phyloP scores from a whole-genome alignment of 2,888 invertebrate genomes.

The Cephalotes varians region DNA sequence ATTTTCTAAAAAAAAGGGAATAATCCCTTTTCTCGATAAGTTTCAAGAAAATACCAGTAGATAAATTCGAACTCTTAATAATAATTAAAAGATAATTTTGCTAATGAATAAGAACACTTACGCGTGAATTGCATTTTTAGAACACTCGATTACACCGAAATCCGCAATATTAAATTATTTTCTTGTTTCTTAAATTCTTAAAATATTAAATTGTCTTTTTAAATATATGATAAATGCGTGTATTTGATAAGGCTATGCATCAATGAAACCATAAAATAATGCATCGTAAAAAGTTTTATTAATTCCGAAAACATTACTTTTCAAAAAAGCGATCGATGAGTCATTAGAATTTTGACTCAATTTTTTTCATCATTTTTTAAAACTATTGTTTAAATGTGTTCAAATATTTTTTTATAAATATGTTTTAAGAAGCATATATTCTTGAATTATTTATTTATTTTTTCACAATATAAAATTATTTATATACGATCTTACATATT shows the following conservation, averaged over 20 bases:
- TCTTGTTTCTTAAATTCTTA: not conserved
- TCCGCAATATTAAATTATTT: not conserved
- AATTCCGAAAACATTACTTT: not conserved
- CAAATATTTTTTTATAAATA: not conserved
- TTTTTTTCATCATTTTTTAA: not conserved
- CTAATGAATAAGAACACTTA: conserved; percentile 64
- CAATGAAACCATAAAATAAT: not conserved
- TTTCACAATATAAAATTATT: not conserved
- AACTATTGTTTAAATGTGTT: not conserved
- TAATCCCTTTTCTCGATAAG: conserved; percentile 62
- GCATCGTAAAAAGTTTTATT: not conserved
- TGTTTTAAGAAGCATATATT: not conserved
- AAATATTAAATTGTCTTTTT: no score
- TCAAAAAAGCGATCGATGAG: not conserved
- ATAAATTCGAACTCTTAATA: conserved; percentile 73
- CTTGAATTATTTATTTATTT: not conserved
- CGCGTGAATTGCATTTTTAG: conserved; percentile 62
- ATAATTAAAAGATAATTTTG: conserved; percentile 64
- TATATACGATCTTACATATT: not conserved
- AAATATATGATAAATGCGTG: not conserved
- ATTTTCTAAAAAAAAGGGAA: conserved; percentile 51
- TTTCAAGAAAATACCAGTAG: conserved; percentile 52
- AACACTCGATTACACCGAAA: conserved; percentile 37
- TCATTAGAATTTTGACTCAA: not conserved
- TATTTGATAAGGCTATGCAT: not conserved